Evolutionary conservation across 2,797 vertebrate species (phyloP), one percentile per base, ranked within the genome.

Genomic region (Rhyacichthys aspro): DNA sequence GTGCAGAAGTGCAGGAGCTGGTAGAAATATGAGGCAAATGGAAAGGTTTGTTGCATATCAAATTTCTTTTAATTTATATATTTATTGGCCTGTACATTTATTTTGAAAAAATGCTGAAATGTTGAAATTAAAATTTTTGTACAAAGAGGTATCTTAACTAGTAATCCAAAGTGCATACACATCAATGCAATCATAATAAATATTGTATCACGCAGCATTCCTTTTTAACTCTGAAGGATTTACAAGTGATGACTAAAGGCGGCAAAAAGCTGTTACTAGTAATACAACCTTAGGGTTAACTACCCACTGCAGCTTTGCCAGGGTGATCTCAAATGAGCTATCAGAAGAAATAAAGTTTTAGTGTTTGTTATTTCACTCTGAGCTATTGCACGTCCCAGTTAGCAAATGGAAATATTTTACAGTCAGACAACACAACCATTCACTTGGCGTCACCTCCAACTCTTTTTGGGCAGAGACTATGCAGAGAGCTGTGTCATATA

Each of bases 371-470:
- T 55, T 55, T 55, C 34, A 28, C 14, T 63, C 5, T 23, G 9
- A 58, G 18, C 17, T 16, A 55, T 37, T 44, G 12, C n/a, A 1
- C 10, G 17, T 11, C n/a, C n/a, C 43, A 59, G 55, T 68, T 47
- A 46, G 53, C 38, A 60, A 67, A 54, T 46, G 62, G 38, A 67
- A 53, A 14, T 53, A 10, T 39, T 39, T 14, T 39, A 11, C 4
- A 14, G 17, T 37, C 37, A 62, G 49, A 48, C 64, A 68, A 61
- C 9, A 3, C 28, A 56, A 70, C 23, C 23, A 28, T 28, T 28
- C 4, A 53, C 11, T 18, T 50, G 68, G 38, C 43, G 53, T 63
- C 55, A 71, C 18, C 42, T 47, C 43, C 39, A 75, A 42, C 15
- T 16, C 58, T 16, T 60, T 54, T 44, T 5, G 39, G 43, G 47